Evolutionary conservation across 2,888 invertebrate genomes (phyloP).

Genomic region (Strigamia maritima): DNA sequence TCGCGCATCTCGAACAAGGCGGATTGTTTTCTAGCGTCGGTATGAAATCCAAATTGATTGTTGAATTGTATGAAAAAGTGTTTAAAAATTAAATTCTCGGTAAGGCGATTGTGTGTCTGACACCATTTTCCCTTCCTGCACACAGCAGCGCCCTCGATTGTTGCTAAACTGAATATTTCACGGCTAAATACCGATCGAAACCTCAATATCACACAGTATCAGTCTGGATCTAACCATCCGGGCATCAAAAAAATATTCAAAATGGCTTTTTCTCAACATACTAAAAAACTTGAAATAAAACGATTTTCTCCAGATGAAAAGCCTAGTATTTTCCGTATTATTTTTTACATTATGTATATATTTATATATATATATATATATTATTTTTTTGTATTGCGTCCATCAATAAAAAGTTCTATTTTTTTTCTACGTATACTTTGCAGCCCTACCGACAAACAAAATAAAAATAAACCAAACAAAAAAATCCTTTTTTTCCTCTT

Average conservation of each 20-base stretch:
- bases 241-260: no score
- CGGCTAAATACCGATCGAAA: background rate
- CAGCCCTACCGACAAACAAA: background rate
- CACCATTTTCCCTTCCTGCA: background rate
- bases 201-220: background rate
- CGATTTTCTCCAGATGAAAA: conserved; percentile 5
- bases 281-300: background rate
- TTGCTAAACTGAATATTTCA: background rate
- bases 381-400: background rate
- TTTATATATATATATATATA: background rate
- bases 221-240: no score
- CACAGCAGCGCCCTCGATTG: background rate
- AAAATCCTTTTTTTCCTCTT: background rate
- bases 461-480: background rate
- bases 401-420: background rate
- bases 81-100: background rate
- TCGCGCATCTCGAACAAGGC: background rate
- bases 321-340: background rate
- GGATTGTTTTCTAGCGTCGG: background rate
- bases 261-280: background rate
- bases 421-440: background rate
- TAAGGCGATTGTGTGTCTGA: background rate
- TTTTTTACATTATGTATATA: conserved; percentile 12
- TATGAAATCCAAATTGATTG: background rate
- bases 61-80: background rate